phyloP scores from a whole-genome alignment of 1,140 invertebrate genomes.

The Euura lappo region DNA sequence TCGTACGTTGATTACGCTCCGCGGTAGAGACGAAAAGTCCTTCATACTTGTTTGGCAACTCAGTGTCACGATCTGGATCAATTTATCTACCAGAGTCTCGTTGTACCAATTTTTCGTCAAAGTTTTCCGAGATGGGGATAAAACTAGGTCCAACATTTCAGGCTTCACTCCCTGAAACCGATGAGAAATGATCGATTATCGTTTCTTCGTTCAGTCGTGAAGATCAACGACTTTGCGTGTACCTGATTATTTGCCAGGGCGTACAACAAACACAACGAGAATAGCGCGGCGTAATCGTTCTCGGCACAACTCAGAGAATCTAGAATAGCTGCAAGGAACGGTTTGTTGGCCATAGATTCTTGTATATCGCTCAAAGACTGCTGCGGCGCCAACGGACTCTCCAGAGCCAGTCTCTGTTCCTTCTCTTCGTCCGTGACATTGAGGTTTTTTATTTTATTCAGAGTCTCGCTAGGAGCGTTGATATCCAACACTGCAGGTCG shows the following conservation, averaged over 20 bases:
- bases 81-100: constrained; percentile 75
- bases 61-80: constrained; percentile 79
- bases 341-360: constrained; percentile 67
- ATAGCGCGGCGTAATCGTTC: constrained; percentile 94
- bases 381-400: constrained; percentile 46
- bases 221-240: constrained; percentile 50
- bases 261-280: constrained; percentile 91
- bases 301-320: constrained; percentile 84
- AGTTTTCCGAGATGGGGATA: constrained; percentile 58
- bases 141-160: constrained; percentile 73
- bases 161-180: constrained; percentile 72
- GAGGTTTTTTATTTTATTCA: constrained; percentile 49
- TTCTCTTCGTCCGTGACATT: constrained; percentile 97
- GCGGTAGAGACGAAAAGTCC: constrained; percentile 16
- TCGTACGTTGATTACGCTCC: too few relatives aligned
- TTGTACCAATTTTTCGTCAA: constrained; percentile 69
- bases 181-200: constrained; percentile 2
- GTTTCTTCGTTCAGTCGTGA: constrained; percentile 6
- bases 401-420: constrained; percentile 68
- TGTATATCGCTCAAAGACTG: constrained; percentile 41
- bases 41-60: constrained; percentile 79
- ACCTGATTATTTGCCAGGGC: constrained; percentile 94
- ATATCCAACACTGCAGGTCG: constrained; percentile 16
- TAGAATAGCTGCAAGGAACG: constrained; percentile 89
- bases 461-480: constrained; percentile 23